A percentile compares a stretch with the other conserved stretches of the same genome.
Conservation (phyloP, 2,797 vertebrate genomes). For the Pteronotus mesoamericanus region DNA sequence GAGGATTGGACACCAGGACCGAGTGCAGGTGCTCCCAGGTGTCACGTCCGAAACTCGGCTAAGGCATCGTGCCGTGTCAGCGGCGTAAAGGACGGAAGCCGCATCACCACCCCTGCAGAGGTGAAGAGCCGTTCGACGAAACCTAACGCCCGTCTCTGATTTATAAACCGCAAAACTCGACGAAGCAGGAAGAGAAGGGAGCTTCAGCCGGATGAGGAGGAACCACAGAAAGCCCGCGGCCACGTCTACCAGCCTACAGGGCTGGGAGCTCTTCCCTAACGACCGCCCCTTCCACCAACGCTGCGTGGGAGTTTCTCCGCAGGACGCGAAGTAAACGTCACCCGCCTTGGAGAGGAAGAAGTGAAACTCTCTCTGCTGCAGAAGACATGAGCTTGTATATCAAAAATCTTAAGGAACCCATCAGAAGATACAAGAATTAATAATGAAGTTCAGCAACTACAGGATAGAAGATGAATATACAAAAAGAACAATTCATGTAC, state of each 20-base stretch:
- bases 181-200: background rate
- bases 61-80: background rate
- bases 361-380: background rate
- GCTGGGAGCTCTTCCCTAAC: background rate
- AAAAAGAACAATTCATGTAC: background rate
- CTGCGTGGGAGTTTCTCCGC: background rate
- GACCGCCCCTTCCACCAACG: accelerated
- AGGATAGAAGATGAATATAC: background rate
- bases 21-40: background rate
- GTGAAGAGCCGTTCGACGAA: background rate
- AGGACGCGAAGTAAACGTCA: background rate
- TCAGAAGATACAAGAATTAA: background rate
- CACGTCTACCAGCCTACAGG: background rate
- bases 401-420: background rate
- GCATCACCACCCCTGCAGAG: background rate
- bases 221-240: background rate
- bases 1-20: background rate
- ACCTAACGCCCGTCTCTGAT: background rate
- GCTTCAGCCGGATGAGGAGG: background rate
- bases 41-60: background rate
- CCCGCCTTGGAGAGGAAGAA: background rate
- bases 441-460: background rate
- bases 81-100: background rate
- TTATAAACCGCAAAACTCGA: background rate
- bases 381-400: background rate